A percentile compares a stretch with the other conserved stretches of the same genome.
These are phyloP conservation scores for Epistrophella euchroma DNA, from an alignment of 2,888 invertebrate genomes.

Conservation along the genomic window DNA sequence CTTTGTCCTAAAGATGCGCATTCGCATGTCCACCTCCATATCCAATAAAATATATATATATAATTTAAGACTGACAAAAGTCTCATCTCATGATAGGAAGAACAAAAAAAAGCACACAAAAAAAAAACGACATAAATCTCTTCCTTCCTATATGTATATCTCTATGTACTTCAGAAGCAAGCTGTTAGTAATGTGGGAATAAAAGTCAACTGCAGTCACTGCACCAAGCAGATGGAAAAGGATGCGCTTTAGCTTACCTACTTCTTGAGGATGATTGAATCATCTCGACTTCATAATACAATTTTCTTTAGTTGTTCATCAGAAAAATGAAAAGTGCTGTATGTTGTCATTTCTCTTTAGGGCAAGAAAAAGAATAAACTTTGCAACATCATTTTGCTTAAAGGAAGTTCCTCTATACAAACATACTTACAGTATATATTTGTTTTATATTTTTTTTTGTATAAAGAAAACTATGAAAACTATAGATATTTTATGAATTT, in stretches of 20 bases:
- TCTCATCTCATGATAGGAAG: background rate
- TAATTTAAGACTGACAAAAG: constrained; percentile 43
- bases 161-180: background rate
- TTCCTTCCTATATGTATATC: constrained; percentile 1
- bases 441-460: background rate
- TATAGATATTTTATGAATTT: background rate
- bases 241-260: constrained; percentile 46
- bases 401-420: background rate
- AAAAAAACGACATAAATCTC: constrained; percentile 59
- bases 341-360: constrained; percentile 36
- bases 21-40: constrained; percentile 66
- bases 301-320: constrained; percentile 63
- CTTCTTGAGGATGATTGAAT: constrained; percentile 72
- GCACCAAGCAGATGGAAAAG: constrained; percentile 55
- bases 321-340: constrained; percentile 20
- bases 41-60: constrained; percentile 36
- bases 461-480: no score
- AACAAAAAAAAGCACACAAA: background rate
- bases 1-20: constrained; percentile 54
- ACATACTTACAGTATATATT: background rate
- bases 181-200: constrained; percentile 68
- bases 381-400: constrained; percentile 40
- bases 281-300: constrained; percentile 74
- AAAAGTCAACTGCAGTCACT: constrained; percentile 72
- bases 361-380: constrained; percentile 20